Evolutionary conservation across 2,888 invertebrate species (phyloP).

Genomic region (Meganola albula): DNA sequence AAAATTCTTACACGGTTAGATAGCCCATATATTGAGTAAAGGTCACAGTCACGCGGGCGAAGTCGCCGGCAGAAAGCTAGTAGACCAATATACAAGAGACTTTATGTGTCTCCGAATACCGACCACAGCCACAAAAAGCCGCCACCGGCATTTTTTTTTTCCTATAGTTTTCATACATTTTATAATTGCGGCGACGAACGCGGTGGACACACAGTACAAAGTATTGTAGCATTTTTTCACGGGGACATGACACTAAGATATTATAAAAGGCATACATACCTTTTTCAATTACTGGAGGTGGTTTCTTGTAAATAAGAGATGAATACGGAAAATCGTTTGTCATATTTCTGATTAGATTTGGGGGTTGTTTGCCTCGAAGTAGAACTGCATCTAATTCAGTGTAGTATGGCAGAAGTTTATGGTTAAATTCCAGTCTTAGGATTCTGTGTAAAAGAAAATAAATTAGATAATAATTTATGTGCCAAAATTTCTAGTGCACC

Average conservation of each 20-base stretch:
- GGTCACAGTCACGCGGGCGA: too few relatives aligned
- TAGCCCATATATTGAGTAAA: too few relatives aligned
- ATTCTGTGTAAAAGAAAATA: conserved; percentile 71
- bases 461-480: background rate
- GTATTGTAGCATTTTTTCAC: too few relatives aligned
- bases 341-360: conserved; percentile 34
- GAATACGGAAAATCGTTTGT: conserved; percentile 55
- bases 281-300: conserved; percentile 49
- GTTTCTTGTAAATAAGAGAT: conserved; percentile 46
- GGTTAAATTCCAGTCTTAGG: conserved; percentile 91
- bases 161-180: too few relatives aligned
- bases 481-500: too few relatives aligned
- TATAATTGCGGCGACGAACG: too few relatives aligned
- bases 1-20: background rate
- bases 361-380: conserved; percentile 82
- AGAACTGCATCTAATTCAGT: conserved; percentile 92
- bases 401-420: conserved; percentile 87
- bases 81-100: too few relatives aligned
- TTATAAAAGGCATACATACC: conserved; percentile 41
- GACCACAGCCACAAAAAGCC: too few relatives aligned
- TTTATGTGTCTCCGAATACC: too few relatives aligned
- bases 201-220: too few relatives aligned
- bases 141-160: too few relatives aligned
- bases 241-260: background rate
- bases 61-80: too few relatives aligned